Conservation (phyloP, 2,113 vertebrate species). For the Equus przewalskii region DNA sequence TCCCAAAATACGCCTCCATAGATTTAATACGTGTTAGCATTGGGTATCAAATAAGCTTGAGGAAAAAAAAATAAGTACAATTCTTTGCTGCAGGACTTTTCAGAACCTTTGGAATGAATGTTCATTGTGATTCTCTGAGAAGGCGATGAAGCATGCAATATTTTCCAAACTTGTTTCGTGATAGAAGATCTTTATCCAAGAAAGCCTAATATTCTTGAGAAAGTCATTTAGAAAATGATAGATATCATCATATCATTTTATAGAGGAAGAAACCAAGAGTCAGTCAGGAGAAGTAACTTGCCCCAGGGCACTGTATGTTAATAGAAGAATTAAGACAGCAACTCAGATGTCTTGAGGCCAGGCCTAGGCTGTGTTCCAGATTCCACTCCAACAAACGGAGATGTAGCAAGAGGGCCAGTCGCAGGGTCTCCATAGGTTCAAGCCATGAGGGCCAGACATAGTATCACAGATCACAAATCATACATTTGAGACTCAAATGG, state of each 20-base stretch:
- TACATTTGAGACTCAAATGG: not conserved
- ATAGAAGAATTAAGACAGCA: not conserved
- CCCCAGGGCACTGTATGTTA: not conserved
- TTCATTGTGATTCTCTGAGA: not conserved
- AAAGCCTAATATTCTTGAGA: not conserved
- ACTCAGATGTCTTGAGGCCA: not conserved
- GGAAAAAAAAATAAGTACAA: not conserved
- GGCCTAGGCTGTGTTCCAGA: not conserved
- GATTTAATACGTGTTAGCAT: not conserved
- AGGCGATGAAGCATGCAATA: not conserved
- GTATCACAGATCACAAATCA: not conserved
- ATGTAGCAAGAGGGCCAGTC: not conserved
- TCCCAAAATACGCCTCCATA: not conserved
- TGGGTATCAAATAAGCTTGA: not conserved
- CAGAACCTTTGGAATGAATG: not conserved
- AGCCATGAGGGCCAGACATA: not conserved
- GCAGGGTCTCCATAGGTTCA: not conserved
- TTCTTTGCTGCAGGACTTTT: constrained; percentile 10
- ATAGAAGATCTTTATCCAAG: not conserved
- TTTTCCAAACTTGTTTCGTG: not conserved
- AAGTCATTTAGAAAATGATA: not conserved
- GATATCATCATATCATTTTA: not conserved
- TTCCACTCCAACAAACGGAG: not conserved
- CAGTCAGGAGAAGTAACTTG: not conserved
- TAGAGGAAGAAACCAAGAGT: not conserved